Percentiles rank a stretch among this genome's conserved stretches.
phyloP scores from a whole-genome alignment of 2,797 vertebrate genomes.

The Peromyscus eremicus region DNA sequence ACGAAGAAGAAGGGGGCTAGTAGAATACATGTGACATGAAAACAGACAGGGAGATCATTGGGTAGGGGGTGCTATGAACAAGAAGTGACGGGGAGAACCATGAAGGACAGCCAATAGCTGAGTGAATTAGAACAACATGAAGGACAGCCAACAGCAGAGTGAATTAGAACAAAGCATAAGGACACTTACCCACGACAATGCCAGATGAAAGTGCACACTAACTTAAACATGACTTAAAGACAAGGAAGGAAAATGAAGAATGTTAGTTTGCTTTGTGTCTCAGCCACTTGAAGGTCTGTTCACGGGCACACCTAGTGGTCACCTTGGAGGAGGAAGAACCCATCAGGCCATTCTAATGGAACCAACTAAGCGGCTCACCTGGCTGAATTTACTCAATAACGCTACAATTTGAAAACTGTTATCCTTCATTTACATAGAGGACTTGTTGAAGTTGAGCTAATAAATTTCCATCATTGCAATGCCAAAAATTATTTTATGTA shows the following conservation, averaged over 20 bases:
- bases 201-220: no score
- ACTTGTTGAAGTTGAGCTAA: conserved; percentile 27
- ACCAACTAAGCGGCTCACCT: not conserved
- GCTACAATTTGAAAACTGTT: conserved; percentile 1
- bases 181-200: not conserved
- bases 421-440: not conserved
- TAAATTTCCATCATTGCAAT: conserved; percentile 14
- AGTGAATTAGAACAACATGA: not conserved
- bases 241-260: not conserved
- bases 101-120: not conserved
- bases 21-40: not conserved
- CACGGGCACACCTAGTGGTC: not conserved
- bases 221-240: not conserved
- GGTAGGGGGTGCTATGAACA: accelerated
- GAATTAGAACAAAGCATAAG: not conserved
- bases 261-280: not conserved
- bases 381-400: not conserved
- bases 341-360: not conserved
- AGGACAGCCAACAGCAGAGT: no score
- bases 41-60: not conserved
- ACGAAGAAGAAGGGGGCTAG: no score
- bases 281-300: not conserved
- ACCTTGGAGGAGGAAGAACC: not conserved
- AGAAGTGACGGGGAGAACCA: not conserved
- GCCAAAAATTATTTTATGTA: conserved; percentile 56